Evolutionary conservation across 2,797 vertebrate species (phyloP), one percentile per base, ranked within the genome.

Genomic region (Pelochelys cantorii): DNA sequence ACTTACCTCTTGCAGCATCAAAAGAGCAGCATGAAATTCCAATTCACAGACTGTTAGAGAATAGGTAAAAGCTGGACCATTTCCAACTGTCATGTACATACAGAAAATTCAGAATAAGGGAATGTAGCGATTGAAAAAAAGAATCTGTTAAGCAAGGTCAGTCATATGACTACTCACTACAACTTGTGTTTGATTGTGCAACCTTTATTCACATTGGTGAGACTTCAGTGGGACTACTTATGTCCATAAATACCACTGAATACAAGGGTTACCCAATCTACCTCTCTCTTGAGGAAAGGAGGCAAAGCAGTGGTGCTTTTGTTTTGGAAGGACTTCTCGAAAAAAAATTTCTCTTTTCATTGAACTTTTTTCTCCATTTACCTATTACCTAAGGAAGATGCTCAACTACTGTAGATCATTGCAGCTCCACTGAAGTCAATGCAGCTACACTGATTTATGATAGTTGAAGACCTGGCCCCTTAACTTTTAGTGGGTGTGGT

Each of bases 241-340:
- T 93, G 74, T 79, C 48, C 56, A 37, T 81, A 77, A 86, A n/a
- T 27, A 20, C 22, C 77, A 12, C 34, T 85, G 5, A 34, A 80
- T 29, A 3, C 6, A 81, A 92, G 37, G 59, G 17, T 96, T 97
- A 84, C 87, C 88, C 95, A 93, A 96, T 92, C 37, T 54, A 1
- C 31, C 27, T 5, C 52, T 3, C 25, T 92, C 57, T 52, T 75
- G 60, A 42, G 59, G n/a, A 93, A 90, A 90, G 52, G 0, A 0
- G 37, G 22, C 10, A 77, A 27, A 83, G 13, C 13, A 55, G 18
- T 0, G 11, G 75, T 48, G 42, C 34, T 84, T 75, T 88, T 84
- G 84, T 0, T 29, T 85, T 86, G 87, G n/a, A 42, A 86, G 89
- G 85, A 85, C 37, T 80, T 7, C 25, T 23, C 54, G 17, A 89